A percentile compares a stretch with the other conserved stretches of the same genome.
phyloP scores from a whole-genome alignment of 64 coral and sea anemone genomes.

The Pachyseris speciosa region DNA sequence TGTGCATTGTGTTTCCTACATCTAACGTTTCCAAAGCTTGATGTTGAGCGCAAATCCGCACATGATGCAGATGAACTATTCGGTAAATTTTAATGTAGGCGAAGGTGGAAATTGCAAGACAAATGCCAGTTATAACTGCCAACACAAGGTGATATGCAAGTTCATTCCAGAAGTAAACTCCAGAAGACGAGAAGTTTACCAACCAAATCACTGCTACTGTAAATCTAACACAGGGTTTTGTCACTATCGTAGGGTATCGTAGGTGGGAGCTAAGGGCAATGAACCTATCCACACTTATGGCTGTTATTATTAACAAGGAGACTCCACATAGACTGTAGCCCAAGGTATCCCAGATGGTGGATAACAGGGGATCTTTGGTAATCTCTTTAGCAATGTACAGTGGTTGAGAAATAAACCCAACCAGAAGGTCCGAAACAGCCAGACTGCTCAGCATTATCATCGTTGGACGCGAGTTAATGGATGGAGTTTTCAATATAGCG shows the following conservation, averaged over 20 bases:
- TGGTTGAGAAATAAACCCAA: conserved; percentile 40
- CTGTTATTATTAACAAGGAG: neutral
- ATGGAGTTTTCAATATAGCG: neutral
- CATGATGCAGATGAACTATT: conserved; percentile 43
- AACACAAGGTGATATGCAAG: conserved; percentile 4
- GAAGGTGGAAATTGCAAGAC: conserved; percentile 36
- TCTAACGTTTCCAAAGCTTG: neutral
- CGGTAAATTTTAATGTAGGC: conserved; percentile 56
- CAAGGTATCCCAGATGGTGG: neutral
- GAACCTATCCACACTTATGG: conserved; percentile 43
- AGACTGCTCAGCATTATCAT: conserved; percentile 39
- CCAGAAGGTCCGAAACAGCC: conserved; percentile 21
- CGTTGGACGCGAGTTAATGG: neutral
- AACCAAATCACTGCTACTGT: conserved; percentile 30
- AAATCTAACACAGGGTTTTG: neutral
- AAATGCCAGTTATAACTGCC: neutral
- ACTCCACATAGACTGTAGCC: neutral
- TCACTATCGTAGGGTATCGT: conserved; percentile 35
- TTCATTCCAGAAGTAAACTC: conserved; percentile 27
- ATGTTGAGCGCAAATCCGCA: conserved; percentile 33
- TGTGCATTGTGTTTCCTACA: neutral
- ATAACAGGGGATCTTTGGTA: neutral
- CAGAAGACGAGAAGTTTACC: conserved; percentile 4
- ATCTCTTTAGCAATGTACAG: neutral
- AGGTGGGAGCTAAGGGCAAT: conserved; percentile 54